Base-by-base conservation (phyloP, 2,797 vertebrate species). In the Serranus cabrilla region DNA sequence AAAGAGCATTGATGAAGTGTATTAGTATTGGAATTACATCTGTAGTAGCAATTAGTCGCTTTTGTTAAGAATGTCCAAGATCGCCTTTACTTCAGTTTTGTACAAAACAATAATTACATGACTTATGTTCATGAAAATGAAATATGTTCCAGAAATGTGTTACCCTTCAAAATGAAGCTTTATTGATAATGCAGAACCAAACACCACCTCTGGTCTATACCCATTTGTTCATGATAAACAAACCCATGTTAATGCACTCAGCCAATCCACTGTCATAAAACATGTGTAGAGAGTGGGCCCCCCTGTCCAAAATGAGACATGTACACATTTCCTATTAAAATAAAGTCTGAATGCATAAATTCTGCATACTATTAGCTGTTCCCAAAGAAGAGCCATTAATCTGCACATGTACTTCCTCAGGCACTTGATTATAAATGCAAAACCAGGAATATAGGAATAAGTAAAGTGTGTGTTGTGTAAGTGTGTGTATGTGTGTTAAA, bases 341-440 rank as follows among this genome's bases (percentile, higher is more conserved):
- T 59, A 23, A 76, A 69, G 63, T 82, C 58, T 64, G 18, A 74
- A 80, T 81, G 64, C 57, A 85, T 72, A 71, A 49, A 80, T 76
- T 84, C 61, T 83, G 84, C 74, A 83, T 74, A 74, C 40, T 73
- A 76, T 85, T 76, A 78, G 71, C 82, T 70, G 69, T 84, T 83
- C 21, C 40, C 56, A 83, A 78, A 74, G 81, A 80, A 62, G 60
- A 42, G 40, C 73, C 73, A 87, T 88, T 88, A 85, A 82, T 91
- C 74, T 90, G 80, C 68, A 59, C 80, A 74, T 84, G 88, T 85
- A 83, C 75, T 1, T 88, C 89, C 82, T 84, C 55, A 27, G 82
- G 87, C 79, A n/a, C 47, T 77, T 77, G 27, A 86, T 88, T 87
- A 85, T 75, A 66, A 76, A 90, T 88, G 84, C 81, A 87, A 75